Conservation (phyloP, 2,113 vertebrate genomes). For the Vicugna pacos region DNA sequence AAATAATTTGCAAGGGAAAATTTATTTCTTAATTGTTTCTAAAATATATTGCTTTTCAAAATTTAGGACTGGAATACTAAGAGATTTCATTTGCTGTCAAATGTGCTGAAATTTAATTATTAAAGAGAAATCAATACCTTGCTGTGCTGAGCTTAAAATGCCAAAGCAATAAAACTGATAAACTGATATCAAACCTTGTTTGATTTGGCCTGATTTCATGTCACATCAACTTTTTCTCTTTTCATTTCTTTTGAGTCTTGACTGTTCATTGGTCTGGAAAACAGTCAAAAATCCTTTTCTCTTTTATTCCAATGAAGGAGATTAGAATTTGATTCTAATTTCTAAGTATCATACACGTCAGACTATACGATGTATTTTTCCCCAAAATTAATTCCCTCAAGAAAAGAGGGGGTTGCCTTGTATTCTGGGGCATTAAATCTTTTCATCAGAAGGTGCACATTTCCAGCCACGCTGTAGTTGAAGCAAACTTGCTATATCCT, state of each 20-base stretch:
- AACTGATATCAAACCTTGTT: neutral
- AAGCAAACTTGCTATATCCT: neutral
- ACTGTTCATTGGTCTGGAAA: neutral
- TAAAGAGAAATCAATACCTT: slow-evolving; percentile 34
- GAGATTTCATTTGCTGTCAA: slow-evolving; percentile 49
- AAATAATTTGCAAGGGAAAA: slow-evolving; percentile 34
- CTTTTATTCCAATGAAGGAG: neutral
- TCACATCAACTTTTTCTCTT: neutral
- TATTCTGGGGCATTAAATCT: neutral
- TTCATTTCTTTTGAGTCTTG: slow-evolving; percentile 23
- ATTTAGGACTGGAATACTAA: slow-evolving; percentile 26
- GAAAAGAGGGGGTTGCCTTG: neutral
- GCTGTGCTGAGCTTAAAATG: slow-evolving; percentile 47
- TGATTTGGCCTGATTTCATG: slow-evolving; percentile 46
- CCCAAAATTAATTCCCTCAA: neutral
- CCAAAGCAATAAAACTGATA: slow-evolving; percentile 57
- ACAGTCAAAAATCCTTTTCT: neutral
- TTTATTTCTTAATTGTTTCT: slow-evolving; percentile 54
- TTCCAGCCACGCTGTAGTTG: neutral
- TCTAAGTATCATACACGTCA: neutral
- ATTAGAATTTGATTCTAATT: neutral
- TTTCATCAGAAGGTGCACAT: neutral
- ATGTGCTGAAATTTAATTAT: slow-evolving; percentile 29
- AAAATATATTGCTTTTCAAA: slow-evolving; percentile 57
- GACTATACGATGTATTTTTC: neutral